Evolutionary conservation across 2,113 vertebrate species (phyloP), one percentile per base, ranked within the genome.

Genomic region (Pelecanus crispus): DNA sequence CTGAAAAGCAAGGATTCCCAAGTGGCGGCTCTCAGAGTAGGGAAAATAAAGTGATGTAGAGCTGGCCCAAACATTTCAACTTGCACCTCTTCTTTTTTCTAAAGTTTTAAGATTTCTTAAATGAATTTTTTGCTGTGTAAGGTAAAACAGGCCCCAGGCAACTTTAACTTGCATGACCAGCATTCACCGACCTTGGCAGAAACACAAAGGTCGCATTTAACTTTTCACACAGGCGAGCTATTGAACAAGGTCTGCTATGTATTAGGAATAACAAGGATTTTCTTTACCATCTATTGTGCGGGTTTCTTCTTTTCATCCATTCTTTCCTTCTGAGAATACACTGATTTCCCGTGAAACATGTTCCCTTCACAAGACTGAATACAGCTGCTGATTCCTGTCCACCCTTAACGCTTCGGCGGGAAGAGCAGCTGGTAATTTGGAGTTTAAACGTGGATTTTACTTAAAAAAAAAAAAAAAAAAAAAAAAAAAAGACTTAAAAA

Each of bases 121-220:
- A 40, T 49, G 56, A 61, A 1, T 50, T 85, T 78, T 91, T 96
- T 90, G 59, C 92, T 85, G 58, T 34, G 66, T 82, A 92, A 95
- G 73, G 92, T 86, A 81, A 80, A 96, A 77, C 59, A 95, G 88
- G 65, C 90, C 89, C 70, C 63, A 81, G 96, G 94, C 86, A 89
- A 92, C 85, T 81, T 92, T 67, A 92, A 92, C 68, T 83, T 94
- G 75, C 91, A 58, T 47, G 82, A 73, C 81, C 62, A 89, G 88
- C 87, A 18, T 66, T 86, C 0, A 7, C 72, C 1, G 28, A 94
- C 97, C 96, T 98, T 98, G 97, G 70, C 53, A 85, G 79, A 92
- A 96, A 58, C 93, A 97, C 71, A 92, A n/a, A 82, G 85, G 85
- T 96, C 45, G 29, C 82, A 73, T 96, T 97, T 96, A 90, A 96